Percentiles rank a stretch among this genome's conserved stretches.
Evolutionary conservation across 2,113 vertebrate species (phyloP).

Genomic region (Anser cygnoides): DNA sequence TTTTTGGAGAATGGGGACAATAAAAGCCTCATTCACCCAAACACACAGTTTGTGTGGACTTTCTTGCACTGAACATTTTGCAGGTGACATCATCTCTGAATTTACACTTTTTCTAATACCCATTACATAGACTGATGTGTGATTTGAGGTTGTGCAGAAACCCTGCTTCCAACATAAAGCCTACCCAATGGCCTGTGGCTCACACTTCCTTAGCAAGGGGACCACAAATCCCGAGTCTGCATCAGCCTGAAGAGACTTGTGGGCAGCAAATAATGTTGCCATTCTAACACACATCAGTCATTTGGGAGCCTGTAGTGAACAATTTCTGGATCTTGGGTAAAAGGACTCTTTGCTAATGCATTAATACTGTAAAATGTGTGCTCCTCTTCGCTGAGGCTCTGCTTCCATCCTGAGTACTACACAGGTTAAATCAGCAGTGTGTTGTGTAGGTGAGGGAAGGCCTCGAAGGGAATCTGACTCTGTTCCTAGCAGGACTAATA

Average conservation of each 20-base stretch:
- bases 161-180: not conserved
- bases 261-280: too few species aligned
- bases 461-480: not conserved
- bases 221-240: not conserved
- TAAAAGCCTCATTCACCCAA: not conserved
- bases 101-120: not conserved
- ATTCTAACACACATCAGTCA: not conserved
- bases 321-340: not conserved
- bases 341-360: not conserved
- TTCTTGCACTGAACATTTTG: not conserved
- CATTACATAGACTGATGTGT: rapidly evolving
- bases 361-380: not conserved
- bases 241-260: not conserved
- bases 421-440: not conserved
- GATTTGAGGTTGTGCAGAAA: not conserved
- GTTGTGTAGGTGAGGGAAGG: not conserved
- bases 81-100: not conserved
- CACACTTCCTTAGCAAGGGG: not conserved
- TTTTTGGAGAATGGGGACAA: not conserved
- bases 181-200: not conserved
- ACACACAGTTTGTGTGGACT: not conserved
- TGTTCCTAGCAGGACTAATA: not conserved
- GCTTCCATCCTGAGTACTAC: not conserved
- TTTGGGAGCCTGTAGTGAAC: not conserved
- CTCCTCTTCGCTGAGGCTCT: not conserved